A percentile compares a stretch with the other conserved stretches of the same genome.
These are phyloP conservation scores for Sebastes oblongus DNA, from an alignment of 2,797 vertebrate genomes.

Conservation along the genomic window DNA sequence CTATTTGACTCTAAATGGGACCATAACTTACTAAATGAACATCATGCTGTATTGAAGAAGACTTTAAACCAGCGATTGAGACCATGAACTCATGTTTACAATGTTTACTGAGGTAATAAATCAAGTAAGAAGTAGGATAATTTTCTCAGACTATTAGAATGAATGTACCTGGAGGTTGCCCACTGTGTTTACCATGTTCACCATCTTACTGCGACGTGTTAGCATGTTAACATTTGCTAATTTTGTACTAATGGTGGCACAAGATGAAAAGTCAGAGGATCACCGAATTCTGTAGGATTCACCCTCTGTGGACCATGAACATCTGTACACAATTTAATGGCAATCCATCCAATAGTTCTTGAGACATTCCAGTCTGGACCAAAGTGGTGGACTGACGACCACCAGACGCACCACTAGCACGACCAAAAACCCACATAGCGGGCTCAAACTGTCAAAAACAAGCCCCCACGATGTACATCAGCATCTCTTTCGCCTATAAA, in stretches of 20 bases:
- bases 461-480: not conserved
- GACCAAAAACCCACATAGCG: not conserved
- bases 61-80: too few species aligned
- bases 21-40: too few species aligned
- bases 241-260: not conserved
- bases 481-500: constrained; percentile 22
- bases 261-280: not conserved
- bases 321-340: not conserved
- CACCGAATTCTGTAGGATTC: not conserved
- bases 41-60: too few species aligned
- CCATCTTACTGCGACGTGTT: not conserved
- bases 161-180: too few species aligned
- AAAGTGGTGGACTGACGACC: not conserved
- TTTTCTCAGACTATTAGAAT: too few species aligned
- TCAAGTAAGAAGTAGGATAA: too few species aligned
- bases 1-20: too few species aligned
- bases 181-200: not conserved
- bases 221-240: not conserved
- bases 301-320: not conserved
- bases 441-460: constrained; percentile 9
- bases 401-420: not conserved
- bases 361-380: not conserved
- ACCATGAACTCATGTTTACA: too few species aligned
- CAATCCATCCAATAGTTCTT: not conserved
- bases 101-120: too few species aligned